Base-by-base conservation (phyloP, 1,140 invertebrate species). In the Drosophila dunni region DNA sequence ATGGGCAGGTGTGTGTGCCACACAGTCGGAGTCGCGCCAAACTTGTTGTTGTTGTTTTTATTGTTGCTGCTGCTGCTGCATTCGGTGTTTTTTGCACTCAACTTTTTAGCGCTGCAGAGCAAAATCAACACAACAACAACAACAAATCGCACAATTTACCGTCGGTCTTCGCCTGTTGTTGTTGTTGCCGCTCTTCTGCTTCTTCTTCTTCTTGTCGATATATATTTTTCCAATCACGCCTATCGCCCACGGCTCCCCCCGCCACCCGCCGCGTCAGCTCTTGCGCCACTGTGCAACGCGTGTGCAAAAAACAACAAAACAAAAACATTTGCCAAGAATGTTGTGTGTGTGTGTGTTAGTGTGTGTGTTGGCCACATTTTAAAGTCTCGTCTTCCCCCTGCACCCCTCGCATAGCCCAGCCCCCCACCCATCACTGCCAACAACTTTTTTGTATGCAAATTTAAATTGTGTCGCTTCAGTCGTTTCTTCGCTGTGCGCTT, bases 1-100 rank as follows among this genome's bases (percentile, higher is more conserved):
- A 90, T 78, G 81, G 84, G 73, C 82, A 89, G 90, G 88, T 91
- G 91, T 86, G 88, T 85, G 78, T 85, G 72, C 45, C 70, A 68
- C 64, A 67, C 58, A 76, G 77, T 77, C 72, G 81, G 79, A 86
- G 77, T 86, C 73, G 77, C 75, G 64, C 53, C 75, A 66, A 66
- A 66, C 57, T 72, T 64, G 63, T 69, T 42, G 60, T 68, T 61
- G 63, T 58, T 53, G 57, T 44, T 40, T 36, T 53, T 50, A 53
- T 46, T 50, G 34, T 36, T 40, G 8, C 56, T 53, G 46, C 46
- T 70, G 45, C 34, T 66, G 62, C 56, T 61, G 61, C 20, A 7
- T 45, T 60, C 48, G 29, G 15, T 33, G 11, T 46, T 65, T 42
- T 38, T 74, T 69, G 40, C 40, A 8, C 48, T 56, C 9, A 51